These are phyloP conservation scores for Nephrotoma guestfalica DNA, from an alignment of 2,888 invertebrate species.

Conservation along the genomic window DNA sequence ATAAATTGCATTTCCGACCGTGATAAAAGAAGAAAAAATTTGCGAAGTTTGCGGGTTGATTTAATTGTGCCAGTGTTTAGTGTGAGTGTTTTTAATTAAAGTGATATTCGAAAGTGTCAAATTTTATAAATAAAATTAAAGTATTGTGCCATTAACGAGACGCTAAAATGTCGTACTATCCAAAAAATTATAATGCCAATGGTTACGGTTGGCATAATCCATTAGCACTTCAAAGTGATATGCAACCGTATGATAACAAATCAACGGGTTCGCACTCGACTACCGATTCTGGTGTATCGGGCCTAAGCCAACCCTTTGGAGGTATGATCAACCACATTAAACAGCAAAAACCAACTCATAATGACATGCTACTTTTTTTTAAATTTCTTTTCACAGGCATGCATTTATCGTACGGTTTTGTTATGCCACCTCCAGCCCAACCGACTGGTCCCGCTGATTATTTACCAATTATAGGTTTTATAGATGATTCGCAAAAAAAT, in stretches of 20 bases:
- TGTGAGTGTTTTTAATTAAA: not conserved
- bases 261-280: not conserved
- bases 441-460: not conserved
- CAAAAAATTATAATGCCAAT: slow-evolving; percentile 29
- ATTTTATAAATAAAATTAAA: not conserved
- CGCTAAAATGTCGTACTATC: slow-evolving; percentile 18
- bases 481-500: slow-evolving; percentile 1
- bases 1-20: not conserved
- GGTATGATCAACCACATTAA: not conserved
- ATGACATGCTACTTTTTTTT: not conserved
- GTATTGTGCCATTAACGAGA: not conserved
- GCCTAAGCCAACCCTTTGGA: not conserved
- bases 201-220: slow-evolving; percentile 28
- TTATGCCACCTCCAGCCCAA: not conserved
- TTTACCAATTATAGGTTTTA: slow-evolving; percentile 5
- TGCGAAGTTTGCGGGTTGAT: not conserved
- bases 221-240: slow-evolving; percentile 19
- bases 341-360: not conserved
- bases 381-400: not conserved
- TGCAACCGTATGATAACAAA: not conserved
- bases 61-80: not conserved
- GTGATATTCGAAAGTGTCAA: not conserved
- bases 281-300: not conserved
- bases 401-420: slow-evolving; percentile 4
- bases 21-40: not conserved